Evolutionary conservation across 2,113 vertebrate species (phyloP), one percentile per base, ranked within the genome.

Genomic region (Taxidea taxus): DNA sequence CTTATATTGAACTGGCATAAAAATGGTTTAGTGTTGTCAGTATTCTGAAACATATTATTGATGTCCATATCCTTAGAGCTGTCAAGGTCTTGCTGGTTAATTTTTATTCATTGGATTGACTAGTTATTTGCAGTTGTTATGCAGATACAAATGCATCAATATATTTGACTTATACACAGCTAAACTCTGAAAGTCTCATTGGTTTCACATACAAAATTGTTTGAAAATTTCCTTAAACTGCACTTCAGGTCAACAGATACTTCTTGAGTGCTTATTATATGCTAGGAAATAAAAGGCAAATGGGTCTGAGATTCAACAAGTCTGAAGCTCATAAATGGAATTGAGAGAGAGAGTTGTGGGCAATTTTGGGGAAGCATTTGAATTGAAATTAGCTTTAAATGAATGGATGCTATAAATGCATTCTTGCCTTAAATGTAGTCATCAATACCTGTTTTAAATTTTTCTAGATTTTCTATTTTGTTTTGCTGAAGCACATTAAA

Each of bases 391-490:
- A 85, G 87, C 9, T 58, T 94, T 80, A 93, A 94, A 85, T 86
- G 51, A 96, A 97, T 94, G 75, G 20, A 20, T 85, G 10, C 60
- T 84, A 72, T 94, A 94, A 87, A 78, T 97, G n/a, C 77, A 94
- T 75, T 97, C 78, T 88, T 91, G 42, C 20, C 42, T 92, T 84
- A 94, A 97, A 90, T 90, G 37, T 86, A 90, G 49, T 95, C 42
- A 94, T 91, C 54, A 91, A 94, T 94, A 62, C 29, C 21, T 87
- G 49, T 97, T 96, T 91, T 92, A 77, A 96, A 94, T 96, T 87
- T 39, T 56, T 80, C 75, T 66, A 66, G 3, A 88, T 97, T 95
- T 96, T 96, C 29, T 92, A 49, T 62, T 92, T 95, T 97, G 10
- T 58, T 94, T 95, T 88, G 31, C 47, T 93, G 80, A 96, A 89